A percentile compares a stretch with the other conserved stretches of the same genome.
Conservation (phyloP, 2,797 vertebrate genomes). For the Jordanella pulchra region DNA sequence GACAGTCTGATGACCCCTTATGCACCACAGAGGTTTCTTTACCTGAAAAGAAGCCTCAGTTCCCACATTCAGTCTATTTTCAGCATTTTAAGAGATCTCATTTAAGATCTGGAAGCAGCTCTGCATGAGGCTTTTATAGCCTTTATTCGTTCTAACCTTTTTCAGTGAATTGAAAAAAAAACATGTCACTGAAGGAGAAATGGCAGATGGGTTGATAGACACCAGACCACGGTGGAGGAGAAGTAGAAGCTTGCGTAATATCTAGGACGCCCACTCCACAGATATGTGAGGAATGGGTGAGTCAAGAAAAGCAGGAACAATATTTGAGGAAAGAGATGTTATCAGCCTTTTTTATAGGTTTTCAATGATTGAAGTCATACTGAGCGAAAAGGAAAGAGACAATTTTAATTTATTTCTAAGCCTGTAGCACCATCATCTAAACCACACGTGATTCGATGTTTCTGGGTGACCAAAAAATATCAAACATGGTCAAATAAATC, state of each 20-base stretch:
- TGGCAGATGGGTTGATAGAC: conserved; percentile 82
- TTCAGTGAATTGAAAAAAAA: conserved; percentile 19
- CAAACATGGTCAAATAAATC: no score
- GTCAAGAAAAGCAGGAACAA: conserved; percentile 58
- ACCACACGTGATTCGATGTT: neutral
- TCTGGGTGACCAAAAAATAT: no score
- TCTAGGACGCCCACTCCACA: conserved; percentile 75
- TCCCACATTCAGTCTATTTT: conserved; percentile 30
- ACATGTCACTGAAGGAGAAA: conserved; percentile 58
- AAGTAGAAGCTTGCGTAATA: conserved; percentile 72
- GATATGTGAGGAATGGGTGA: conserved; percentile 69
- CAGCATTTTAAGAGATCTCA: conserved; percentile 12
- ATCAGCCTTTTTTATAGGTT: conserved; percentile 1
- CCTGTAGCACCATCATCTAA: neutral
- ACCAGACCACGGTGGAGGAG: conserved; percentile 71
- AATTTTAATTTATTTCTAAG: neutral
- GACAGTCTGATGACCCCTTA: neutral
- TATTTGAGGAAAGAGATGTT: conserved; percentile 8
- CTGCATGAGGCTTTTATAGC: conserved; percentile 18
- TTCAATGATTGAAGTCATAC: neutral
- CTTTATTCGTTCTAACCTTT: conserved; percentile 7
- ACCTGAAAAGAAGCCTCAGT: neutral
- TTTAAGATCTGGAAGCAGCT: conserved; percentile 1
- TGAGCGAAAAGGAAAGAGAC: neutral
- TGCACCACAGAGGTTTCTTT: neutral